Conservation (phyloP, 2,888 invertebrate genomes). For the Erannis defoliaria region DNA sequence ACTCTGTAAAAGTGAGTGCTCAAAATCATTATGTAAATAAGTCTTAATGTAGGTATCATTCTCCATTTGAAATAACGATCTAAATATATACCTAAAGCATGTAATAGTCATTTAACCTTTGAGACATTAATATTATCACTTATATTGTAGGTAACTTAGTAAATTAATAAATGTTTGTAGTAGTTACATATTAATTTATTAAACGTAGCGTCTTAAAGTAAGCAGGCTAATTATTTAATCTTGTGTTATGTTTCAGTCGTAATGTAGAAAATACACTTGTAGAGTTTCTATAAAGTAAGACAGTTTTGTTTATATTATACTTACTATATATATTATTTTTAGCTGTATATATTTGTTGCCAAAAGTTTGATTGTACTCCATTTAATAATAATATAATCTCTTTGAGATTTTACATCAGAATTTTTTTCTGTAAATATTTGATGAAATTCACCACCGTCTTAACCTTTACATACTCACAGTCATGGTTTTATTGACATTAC, state of each 20-base stretch:
- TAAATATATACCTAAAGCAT: slow-evolving; percentile 33
- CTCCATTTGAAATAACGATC: slow-evolving; percentile 25
- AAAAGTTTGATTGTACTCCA: slow-evolving; percentile 12
- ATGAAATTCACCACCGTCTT: slow-evolving; percentile 26
- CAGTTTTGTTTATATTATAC: slow-evolving; percentile 14
- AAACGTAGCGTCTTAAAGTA: slow-evolving; percentile 15
- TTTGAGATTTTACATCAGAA: slow-evolving; percentile 32
- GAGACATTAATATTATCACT: neutral
- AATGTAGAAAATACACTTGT: slow-evolving; percentile 37
- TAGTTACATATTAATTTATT: slow-evolving; percentile 4
- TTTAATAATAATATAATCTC: slow-evolving; percentile 13
- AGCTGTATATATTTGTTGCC: slow-evolving; percentile 44
- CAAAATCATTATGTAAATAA: slow-evolving; percentile 33
- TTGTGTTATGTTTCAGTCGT: slow-evolving; percentile 39
- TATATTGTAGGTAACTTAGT: neutral
- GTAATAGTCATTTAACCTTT: neutral
- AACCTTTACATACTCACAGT: slow-evolving; percentile 25
- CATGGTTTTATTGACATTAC: slow-evolving; percentile 25
- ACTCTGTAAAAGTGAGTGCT: slow-evolving; percentile 35
- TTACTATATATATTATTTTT: slow-evolving; percentile 20
- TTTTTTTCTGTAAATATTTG: slow-evolving; percentile 43
- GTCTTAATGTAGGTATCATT: slow-evolving; percentile 15
- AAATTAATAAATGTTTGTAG: slow-evolving; percentile 16
- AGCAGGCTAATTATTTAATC: slow-evolving; percentile 21
- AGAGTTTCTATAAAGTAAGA: slow-evolving; percentile 33